phyloP scores from a whole-genome alignment of 2,888 invertebrate species.

The Merodon equestris region DNA sequence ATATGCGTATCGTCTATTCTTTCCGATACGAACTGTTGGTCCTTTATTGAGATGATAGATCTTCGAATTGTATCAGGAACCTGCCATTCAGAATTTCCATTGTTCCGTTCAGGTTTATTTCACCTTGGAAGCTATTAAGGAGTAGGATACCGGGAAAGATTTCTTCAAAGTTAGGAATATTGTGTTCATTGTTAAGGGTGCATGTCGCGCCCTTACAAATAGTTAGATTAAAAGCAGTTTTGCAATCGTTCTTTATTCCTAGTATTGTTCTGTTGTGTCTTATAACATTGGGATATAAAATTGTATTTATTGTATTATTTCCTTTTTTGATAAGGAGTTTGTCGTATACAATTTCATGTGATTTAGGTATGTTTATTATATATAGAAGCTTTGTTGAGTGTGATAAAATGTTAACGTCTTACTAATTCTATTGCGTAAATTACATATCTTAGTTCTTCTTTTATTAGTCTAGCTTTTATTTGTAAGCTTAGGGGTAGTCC shows the following conservation, averaged over 20 bases:
- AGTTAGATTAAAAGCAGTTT: slow-evolving; percentile 14
- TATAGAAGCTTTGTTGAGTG: slow-evolving; percentile 26
- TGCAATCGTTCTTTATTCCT: slow-evolving; percentile 36
- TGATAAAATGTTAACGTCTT: slow-evolving; percentile 45
- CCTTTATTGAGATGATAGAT: not conserved
- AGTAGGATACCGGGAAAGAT: slow-evolving; percentile 2
- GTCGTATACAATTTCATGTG: too few relatives aligned
- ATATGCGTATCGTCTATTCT: too few relatives aligned
- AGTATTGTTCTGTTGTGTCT: slow-evolving; percentile 28
- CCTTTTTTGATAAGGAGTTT: slow-evolving; percentile 9
- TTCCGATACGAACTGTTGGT: slow-evolving; percentile 1
- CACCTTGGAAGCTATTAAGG: slow-evolving; percentile 22
- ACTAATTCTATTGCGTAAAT: slow-evolving; percentile 37
- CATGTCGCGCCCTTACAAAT: slow-evolving; percentile 12
- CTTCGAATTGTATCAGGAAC: slow-evolving; percentile 5
- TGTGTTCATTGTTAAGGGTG: slow-evolving; percentile 10
- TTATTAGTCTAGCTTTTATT: slow-evolving; percentile 6
- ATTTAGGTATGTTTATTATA: too few relatives aligned
- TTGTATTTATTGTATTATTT: slow-evolving; percentile 35
- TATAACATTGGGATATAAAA: slow-evolving; percentile 26
- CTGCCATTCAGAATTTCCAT: slow-evolving; percentile 4
- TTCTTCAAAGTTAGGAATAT: slow-evolving; percentile 17
- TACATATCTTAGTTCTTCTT: slow-evolving; percentile 32
- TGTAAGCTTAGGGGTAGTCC: slow-evolving; percentile 3
- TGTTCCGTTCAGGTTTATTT: not conserved